A percentile compares a stretch with the other conserved stretches of the same genome.
Evolutionary conservation across 2,797 vertebrate species (phyloP).

Genomic region (Manis pentadactyla): DNA sequence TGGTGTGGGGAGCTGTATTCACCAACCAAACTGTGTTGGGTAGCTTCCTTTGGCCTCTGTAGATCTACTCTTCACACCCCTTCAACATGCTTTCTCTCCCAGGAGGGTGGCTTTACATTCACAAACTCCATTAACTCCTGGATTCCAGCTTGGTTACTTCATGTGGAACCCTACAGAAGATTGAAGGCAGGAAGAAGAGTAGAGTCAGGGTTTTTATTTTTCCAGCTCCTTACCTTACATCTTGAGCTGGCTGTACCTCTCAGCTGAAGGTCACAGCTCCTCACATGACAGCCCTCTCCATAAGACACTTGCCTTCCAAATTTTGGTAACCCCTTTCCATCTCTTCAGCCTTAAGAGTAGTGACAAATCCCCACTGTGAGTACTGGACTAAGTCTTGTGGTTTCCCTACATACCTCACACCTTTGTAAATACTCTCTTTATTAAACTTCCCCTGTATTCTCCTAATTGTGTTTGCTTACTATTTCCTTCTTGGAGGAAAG

Average conservation of each 20-base stretch:
- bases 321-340: slow-evolving; percentile 36
- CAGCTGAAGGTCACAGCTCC: background rate
- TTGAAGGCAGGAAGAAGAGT: background rate
- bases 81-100: background rate
- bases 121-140: background rate
- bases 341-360: background rate
- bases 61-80: background rate
- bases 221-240: background rate
- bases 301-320: background rate
- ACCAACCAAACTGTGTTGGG: background rate
- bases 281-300: background rate
- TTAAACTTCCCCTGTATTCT: background rate
- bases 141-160: background rate
- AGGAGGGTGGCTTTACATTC: background rate
- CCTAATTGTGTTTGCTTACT: background rate
- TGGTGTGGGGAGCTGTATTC: background rate
- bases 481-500: slow-evolving; percentile 17
- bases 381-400: background rate
- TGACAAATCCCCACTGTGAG: background rate
- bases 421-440: background rate
- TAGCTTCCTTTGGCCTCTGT: background rate
- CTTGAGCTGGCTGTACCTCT: background rate
- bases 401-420: background rate
- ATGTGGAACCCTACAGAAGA: background rate
- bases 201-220: background rate